These are phyloP conservation scores for Uria aalge DNA, from an alignment of 2,113 vertebrate species.

Conservation along the genomic window DNA sequence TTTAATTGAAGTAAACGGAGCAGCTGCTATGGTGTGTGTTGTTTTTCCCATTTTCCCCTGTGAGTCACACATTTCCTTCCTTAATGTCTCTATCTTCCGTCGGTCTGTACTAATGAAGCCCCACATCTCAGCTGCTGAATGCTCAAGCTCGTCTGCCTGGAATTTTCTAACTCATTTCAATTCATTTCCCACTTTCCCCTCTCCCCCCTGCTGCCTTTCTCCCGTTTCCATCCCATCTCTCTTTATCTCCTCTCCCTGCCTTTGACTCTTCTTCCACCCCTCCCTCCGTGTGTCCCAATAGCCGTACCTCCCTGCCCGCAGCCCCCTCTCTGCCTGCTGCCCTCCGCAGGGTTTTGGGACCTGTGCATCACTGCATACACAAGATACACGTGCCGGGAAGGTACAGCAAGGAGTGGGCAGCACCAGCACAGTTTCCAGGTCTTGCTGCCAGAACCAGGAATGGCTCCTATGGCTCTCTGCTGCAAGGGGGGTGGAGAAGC, in stretches of 20 bases:
- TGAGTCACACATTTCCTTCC: constrained; percentile 73
- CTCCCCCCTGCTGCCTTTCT: background rate
- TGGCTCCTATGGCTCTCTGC: background rate
- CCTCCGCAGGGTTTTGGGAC: background rate
- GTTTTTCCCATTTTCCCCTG: constrained; percentile 68
- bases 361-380: background rate
- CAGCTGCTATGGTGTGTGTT: constrained; percentile 71
- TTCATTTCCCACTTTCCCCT: constrained; percentile 27
- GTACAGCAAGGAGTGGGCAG: background rate
- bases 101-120: constrained; percentile 70
- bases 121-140: constrained; percentile 63
- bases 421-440: rapidly evolving
- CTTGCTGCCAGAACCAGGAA: background rate
- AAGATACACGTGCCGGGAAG: background rate
- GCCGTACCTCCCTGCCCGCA: background rate
- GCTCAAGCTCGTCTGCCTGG: constrained; percentile 36
- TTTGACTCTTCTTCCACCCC: background rate
- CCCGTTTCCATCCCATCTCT: background rate
- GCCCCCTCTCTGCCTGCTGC: background rate
- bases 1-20: constrained; percentile 72
- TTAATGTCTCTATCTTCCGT: constrained; percentile 73
- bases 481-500: background rate
- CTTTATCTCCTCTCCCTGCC: background rate
- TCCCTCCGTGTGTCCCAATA: background rate
- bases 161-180: constrained; percentile 48